phyloP scores from a whole-genome alignment of 1,140 invertebrate species.

The Ooceraea biroi region DNA sequence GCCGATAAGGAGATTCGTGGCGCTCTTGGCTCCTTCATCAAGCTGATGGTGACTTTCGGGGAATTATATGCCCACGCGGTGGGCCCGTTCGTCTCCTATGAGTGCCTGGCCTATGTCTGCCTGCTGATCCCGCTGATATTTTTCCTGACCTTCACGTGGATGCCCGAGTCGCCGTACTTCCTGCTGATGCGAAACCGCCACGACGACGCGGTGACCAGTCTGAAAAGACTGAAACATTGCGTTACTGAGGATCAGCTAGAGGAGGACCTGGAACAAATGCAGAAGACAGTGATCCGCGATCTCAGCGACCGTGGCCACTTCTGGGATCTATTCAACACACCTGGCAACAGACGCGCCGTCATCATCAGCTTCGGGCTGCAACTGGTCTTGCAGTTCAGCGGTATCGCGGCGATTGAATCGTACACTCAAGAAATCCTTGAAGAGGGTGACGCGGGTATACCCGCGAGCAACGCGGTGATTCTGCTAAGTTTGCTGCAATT shows the following conservation, averaged over 20 bases:
- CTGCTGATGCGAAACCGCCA: constrained; percentile 79
- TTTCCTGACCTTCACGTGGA: constrained; percentile 88
- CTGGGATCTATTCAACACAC: constrained; percentile 83
- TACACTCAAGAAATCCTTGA: constrained; percentile 89
- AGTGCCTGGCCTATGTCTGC: constrained; percentile 85
- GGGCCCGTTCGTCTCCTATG: constrained; percentile 87
- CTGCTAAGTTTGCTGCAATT: constrained; percentile 90
- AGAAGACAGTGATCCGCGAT: constrained; percentile 80
- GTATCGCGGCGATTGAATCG: constrained; percentile 90
- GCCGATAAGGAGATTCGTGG: constrained; percentile 90
- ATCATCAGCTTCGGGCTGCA: constrained; percentile 88
- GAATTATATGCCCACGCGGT: constrained; percentile 87
- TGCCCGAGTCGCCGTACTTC: constrained; percentile 90
- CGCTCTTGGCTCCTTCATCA: constrained; percentile 89
- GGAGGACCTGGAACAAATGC: constrained; percentile 82
- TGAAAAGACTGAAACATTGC: constrained; percentile 83
- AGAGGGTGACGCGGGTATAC: constrained; percentile 84
- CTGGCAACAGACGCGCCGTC: constrained; percentile 84
- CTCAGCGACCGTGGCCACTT: constrained; percentile 79
- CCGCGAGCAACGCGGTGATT: constrained; percentile 86
- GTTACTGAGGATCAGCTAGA: constrained; percentile 73
- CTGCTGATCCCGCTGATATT: constrained; percentile 87
- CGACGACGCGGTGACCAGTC: constrained; percentile 82
- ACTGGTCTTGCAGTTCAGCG: constrained; percentile 88
- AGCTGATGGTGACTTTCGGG: constrained; percentile 90